Evolutionary conservation across 2,797 vertebrate species (phyloP).

Genomic region (Gobionotothen gibberifrons): DNA sequence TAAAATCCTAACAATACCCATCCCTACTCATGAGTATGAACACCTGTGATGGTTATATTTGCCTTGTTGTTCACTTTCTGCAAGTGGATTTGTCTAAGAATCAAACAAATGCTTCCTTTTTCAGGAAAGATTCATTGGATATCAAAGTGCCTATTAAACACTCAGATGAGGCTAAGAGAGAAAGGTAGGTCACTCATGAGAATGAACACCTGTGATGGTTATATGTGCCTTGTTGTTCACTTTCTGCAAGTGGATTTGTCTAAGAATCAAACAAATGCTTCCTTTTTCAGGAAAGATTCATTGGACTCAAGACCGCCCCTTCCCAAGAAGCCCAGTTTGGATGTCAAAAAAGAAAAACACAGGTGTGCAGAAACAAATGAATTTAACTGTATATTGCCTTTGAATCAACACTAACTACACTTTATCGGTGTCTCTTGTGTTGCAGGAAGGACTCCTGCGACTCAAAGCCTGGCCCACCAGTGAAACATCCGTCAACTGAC

Average conservation of each 20-base stretch:
- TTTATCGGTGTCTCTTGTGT: conserved; percentile 9
- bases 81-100: conserved; percentile 17
- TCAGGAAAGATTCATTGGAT: conserved; percentile 82
- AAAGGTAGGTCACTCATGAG: conserved; percentile 76
- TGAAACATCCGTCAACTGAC: conserved; percentile 75
- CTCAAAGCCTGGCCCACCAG: conserved; percentile 66
- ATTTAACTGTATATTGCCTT: not conserved
- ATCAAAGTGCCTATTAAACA: conserved; percentile 78
- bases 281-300: conserved; percentile 78
- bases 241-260: conserved; percentile 1
- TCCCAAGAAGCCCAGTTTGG: conserved; percentile 66
- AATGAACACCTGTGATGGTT: conserved; percentile 11
- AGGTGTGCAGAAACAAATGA: conserved; percentile 72
- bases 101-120: conserved; percentile 56
- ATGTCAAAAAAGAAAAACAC: conserved; percentile 82
- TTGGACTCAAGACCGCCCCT: conserved; percentile 70
- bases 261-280: conserved; percentile 53
- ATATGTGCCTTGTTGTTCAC: not conserved
- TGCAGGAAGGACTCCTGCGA: conserved; percentile 83
- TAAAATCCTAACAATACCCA: too few species aligned
- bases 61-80: not conserved
- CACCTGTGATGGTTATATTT: not conserved
- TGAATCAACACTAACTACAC: not conserved
- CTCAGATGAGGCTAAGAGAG: conserved; percentile 77
- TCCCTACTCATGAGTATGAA: too few species aligned